Base-by-base conservation (phyloP, 2,888 invertebrate genomes). In the Iphiclides podalirius region DNA sequence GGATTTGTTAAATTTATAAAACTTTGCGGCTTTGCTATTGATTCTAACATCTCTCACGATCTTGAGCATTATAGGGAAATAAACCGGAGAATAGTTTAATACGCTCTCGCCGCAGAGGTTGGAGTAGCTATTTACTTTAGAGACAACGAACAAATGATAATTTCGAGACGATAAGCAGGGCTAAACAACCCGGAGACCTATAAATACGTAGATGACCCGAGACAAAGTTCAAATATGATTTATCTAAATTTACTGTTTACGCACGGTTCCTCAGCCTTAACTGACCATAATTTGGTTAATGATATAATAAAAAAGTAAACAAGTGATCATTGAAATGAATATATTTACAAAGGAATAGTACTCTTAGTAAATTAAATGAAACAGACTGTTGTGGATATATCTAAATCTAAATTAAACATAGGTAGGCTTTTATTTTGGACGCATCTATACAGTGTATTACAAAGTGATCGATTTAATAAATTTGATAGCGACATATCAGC, bases 31-130 rank as follows among this genome's bases (percentile, higher is more conserved):
- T 58, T 75, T 78, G 20, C 49, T 54, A 37, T 72, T 64, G 50
- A 78, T 59, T 52, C 61, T 62, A 2, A 63, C 58, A 61, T 80
- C 71, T 59, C 64, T 71, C n/a, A 83, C 58, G 37, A 79, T 60
- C 75, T 80, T 86, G 26, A 73, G 78, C 87, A 88, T 88, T 61
- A 64, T 75, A 26, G 20, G 17, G 41, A 39, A 45, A 28, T 41
- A 55, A 37, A 47, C n/a, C 28, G 41, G 55, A 46, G 44, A 52
- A 50, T 54, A 49, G 43, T 49, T 50, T 16, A 3, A 15, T 39
- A 17, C 13, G n/a, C 16, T 16, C 7, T 26, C 26, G 9, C 15
- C 15, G 14, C 44, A 17, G 9, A 39, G 15, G 33, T 9, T 11
- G n/a, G 37, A 43, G 26, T 42, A 33, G 12, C 14, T 48, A 31